Base-by-base conservation (phyloP, 2,888 invertebrate genomes). In the Keiferia lycopersicella region DNA sequence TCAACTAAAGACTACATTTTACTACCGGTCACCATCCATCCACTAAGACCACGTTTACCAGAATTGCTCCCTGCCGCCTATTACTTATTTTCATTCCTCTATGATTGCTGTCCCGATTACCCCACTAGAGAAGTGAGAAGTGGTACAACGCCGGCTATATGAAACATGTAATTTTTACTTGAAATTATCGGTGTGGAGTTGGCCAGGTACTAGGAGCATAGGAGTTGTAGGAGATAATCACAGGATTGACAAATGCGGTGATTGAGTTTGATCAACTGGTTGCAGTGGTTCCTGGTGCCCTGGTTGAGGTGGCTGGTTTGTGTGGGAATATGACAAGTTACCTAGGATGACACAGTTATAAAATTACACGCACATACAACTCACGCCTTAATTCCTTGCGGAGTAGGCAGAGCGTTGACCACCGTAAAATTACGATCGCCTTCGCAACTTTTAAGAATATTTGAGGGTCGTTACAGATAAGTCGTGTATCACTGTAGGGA, bases 41-140 rank as follows among this genome's bases (percentile, higher is more conserved):
- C 34, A 8, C 34, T 2, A 26, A 26, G 18, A 50, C 18, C 20
- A 20, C 26, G 14, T 10, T 11, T 7, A 10, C 34, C 16, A 34
- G 56, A 56, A 56, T 56, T 16, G 26, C 30, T 30, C 56, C 56
- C 30, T 10, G 12, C 34, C 2, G 72, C 74, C 72, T 71, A 71
- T 75, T 71, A 75, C 74, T 78, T 78, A 75, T 80, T 76, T 60
- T 75, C 79, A 84, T 84, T 81, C 83, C 83, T 65, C 61, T 75
- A 79, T 85, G 83, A 85, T 84, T 79, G 79, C 73, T 73, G 79
- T 67, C 73, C 81, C 77, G 82, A 81, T 84, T 84, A 53, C 51
- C 22, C 11, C 22, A 22, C 75, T 76, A 73, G 75, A 14, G 38
- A 60, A 60, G 75, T 74, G 77, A 74, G 74, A 75, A 76, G 73